These are phyloP conservation scores for Coluber constrictor DNA, from an alignment of 2,797 vertebrate species.

Conservation along the genomic window DNA sequence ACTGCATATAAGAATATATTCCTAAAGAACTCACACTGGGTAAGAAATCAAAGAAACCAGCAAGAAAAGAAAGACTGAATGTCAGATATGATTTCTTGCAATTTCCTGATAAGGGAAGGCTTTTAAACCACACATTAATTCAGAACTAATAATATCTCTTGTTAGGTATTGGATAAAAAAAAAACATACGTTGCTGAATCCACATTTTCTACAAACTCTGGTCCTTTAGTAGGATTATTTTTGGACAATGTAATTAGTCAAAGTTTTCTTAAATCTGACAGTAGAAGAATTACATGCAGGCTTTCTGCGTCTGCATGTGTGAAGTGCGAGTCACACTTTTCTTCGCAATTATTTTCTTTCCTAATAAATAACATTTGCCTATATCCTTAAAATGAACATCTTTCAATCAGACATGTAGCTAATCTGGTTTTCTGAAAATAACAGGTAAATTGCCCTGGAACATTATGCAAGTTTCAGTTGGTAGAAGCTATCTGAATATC, in stretches of 20 bases:
- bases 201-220: neutral
- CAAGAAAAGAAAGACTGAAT: slow-evolving; percentile 43
- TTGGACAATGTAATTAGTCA: slow-evolving; percentile 25
- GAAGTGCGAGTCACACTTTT: neutral
- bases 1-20: slow-evolving; percentile 29
- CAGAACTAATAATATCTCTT: slow-evolving; percentile 35
- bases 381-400: slow-evolving; percentile 18
- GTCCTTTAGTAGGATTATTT: slow-evolving; percentile 31
- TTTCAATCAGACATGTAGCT: slow-evolving; percentile 10
- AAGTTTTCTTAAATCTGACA: slow-evolving; percentile 8
- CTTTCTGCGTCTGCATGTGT: neutral
- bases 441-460: slow-evolving; percentile 25
- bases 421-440: slow-evolving; percentile 26
- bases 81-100: slow-evolving; percentile 25
- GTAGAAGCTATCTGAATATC: slow-evolving; percentile 26
- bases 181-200: slow-evolving; percentile 19
- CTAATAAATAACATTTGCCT: slow-evolving; percentile 34
- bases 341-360: slow-evolving; percentile 25
- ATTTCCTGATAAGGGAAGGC: slow-evolving; percentile 31
- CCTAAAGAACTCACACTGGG: slow-evolving; percentile 23
- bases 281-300: neutral
- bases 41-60: slow-evolving; percentile 39
- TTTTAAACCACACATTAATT: slow-evolving; percentile 43
- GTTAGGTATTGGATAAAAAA: slow-evolving; percentile 20
- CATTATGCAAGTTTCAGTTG: slow-evolving; percentile 24